phyloP scores from a whole-genome alignment of 2,113 vertebrate species.

The Raja brachyura region DNA sequence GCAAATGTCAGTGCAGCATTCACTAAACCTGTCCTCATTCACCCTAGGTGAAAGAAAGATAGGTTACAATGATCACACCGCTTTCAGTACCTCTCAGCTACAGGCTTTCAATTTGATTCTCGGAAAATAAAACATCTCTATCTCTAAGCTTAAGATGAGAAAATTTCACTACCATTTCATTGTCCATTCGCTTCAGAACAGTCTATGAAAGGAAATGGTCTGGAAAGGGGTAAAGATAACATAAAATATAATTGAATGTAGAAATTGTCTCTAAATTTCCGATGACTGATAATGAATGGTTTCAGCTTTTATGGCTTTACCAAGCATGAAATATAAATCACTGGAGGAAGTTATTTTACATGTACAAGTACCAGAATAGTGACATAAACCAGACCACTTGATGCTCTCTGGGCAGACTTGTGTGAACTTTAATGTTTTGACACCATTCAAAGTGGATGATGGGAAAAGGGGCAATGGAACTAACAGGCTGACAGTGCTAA shows the following conservation, averaged over 20 bases:
- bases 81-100: too few species aligned
- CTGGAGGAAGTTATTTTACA: not conserved
- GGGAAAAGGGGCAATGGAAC: conserved; percentile 68
- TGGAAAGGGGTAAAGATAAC: not conserved
- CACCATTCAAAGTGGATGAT: conserved; percentile 82
- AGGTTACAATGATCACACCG: not conserved
- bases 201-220: not conserved
- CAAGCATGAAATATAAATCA: conserved; percentile 25
- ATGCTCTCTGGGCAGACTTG: conserved; percentile 58
- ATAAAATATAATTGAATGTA: not conserved
- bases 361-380: conserved; percentile 42
- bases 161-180: not conserved
- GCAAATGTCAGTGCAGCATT: not conserved
- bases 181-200: not conserved
- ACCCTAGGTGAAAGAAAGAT: not conserved
- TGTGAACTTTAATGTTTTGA: conserved; percentile 72
- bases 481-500: conserved; percentile 85
- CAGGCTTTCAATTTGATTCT: not conserved
- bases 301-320: not conserved
- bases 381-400: conserved; percentile 71
- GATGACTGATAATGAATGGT: not conserved
- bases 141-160: not conserved
- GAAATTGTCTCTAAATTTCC: not conserved
- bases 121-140: not conserved
- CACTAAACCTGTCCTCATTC: not conserved